Percentiles rank a stretch among this genome's conserved stretches.
Evolutionary conservation across 2,888 invertebrate genomes (phyloP).

Genomic region (Tipula helvola): DNA sequence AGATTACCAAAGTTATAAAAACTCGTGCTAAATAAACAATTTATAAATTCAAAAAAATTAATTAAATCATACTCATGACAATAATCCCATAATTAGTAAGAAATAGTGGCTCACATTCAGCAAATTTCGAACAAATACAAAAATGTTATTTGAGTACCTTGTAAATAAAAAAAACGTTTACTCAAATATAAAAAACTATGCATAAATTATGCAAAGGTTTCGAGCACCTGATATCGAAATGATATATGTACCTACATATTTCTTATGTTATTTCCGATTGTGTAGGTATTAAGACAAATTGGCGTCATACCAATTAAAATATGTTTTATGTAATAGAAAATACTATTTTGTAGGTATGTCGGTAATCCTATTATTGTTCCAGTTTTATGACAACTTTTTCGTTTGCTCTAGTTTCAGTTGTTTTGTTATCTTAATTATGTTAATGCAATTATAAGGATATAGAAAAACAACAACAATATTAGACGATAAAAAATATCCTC

Average conservation of each 20-base stretch:
- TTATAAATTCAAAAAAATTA: no score
- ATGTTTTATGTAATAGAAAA: not conserved
- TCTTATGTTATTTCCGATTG: not conserved
- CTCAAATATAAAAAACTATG: no score
- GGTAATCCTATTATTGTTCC: not conserved
- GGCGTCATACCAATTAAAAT: not conserved
- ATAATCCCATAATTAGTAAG: no score
- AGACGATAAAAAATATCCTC: not conserved
- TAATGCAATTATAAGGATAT: constrained; percentile 4
- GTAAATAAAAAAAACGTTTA: no score
- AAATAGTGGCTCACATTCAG: no score
- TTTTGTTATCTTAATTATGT: not conserved
- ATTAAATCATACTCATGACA: no score
- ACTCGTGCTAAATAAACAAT: no score
- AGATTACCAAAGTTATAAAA: no score
- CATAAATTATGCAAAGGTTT: not conserved
- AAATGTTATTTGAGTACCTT: no score
- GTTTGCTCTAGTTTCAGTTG: not conserved
- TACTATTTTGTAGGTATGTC: not conserved
- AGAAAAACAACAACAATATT: not conserved
- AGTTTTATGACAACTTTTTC: not conserved
- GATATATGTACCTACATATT: not conserved
- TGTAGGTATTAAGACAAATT: not conserved
- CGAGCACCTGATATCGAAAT: not conserved
- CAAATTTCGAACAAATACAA: no score